Evolutionary conservation across 2,113 vertebrate species (phyloP).

Genomic region (Neotragus pygmaeus): DNA sequence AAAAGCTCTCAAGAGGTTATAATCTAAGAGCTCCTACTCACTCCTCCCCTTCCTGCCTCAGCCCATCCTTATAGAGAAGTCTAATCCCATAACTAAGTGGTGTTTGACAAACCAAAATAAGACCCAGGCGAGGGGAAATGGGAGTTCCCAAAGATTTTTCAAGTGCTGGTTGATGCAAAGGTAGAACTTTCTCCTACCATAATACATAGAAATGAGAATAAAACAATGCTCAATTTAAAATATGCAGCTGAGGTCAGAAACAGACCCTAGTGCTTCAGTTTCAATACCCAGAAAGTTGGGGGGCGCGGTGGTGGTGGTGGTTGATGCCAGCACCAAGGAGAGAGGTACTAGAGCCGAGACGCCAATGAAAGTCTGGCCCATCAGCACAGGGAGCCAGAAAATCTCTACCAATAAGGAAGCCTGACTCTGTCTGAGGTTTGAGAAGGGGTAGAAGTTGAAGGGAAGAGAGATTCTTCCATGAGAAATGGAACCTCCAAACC

Average conservation of each 20-base stretch:
- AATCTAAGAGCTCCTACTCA: not conserved
- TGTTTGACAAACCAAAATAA: not conserved
- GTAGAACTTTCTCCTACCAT: not conserved
- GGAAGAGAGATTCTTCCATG: not conserved
- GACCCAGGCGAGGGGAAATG: not conserved
- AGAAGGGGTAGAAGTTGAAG: accelerated
- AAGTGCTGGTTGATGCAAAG: not conserved
- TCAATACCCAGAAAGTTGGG: not conserved
- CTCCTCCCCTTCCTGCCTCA: not conserved
- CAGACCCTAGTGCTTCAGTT: not conserved
- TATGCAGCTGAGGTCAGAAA: not conserved
- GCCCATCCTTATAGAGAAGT: not conserved
- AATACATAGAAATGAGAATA: not conserved
- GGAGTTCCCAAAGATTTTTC: not conserved
- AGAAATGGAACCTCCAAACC: not conserved
- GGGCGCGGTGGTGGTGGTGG: not conserved
- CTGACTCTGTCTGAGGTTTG: not conserved
- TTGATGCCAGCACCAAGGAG: not conserved
- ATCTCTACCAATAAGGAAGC: not conserved
- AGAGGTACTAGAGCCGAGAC: accelerated
- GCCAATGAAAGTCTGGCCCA: not conserved
- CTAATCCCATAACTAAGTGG: not conserved
- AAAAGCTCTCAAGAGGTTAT: not conserved
- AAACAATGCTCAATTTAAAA: not conserved
- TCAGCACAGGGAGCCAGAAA: accelerated